phyloP scores from a whole-genome alignment of 2,888 invertebrate genomes.

The Desoria tigrina region DNA sequence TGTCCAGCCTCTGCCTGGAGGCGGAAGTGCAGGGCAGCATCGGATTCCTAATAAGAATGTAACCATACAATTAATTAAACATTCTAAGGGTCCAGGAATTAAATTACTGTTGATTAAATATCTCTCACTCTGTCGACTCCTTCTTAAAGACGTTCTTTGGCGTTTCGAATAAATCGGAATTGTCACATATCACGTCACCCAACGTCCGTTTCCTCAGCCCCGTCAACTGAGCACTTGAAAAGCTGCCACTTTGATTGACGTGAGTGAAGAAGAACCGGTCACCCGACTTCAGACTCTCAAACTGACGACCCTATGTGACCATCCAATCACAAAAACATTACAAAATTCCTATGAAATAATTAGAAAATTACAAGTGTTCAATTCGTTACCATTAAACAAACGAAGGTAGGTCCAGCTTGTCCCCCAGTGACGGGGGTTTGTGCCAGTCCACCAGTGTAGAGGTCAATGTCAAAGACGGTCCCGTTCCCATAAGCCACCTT shows the following conservation, averaged over 20 bases:
- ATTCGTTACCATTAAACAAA: slow-evolving; percentile 41
- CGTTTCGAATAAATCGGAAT: slow-evolving; percentile 21
- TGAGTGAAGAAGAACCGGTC: slow-evolving; percentile 51
- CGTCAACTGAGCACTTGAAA: slow-evolving; percentile 30
- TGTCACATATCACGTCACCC: slow-evolving; percentile 46
- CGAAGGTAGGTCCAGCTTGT: slow-evolving; percentile 48
- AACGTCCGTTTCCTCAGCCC: slow-evolving; percentile 32
- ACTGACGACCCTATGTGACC: slow-evolving; percentile 35
- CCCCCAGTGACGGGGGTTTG: slow-evolving; percentile 32
- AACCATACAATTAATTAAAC: no score
- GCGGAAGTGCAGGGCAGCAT: no score
- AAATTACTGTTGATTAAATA: no score
- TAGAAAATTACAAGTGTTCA: no score
- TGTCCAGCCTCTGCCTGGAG: no score
- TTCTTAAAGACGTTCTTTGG: slow-evolving; percentile 26
- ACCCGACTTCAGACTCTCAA: slow-evolving; percentile 33
- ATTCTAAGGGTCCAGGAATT: no score
- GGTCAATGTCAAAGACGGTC: slow-evolving; percentile 39
- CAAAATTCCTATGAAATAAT: not conserved
- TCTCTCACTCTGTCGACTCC: no score
- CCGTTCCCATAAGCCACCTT: slow-evolving; percentile 30
- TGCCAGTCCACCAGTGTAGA: slow-evolving; percentile 44
- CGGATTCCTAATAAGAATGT: no score
- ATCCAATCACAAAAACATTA: not conserved
- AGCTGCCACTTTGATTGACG: slow-evolving; percentile 20